Conservation (phyloP, 2,113 vertebrate species). For the Anas platyrhynchos region DNA sequence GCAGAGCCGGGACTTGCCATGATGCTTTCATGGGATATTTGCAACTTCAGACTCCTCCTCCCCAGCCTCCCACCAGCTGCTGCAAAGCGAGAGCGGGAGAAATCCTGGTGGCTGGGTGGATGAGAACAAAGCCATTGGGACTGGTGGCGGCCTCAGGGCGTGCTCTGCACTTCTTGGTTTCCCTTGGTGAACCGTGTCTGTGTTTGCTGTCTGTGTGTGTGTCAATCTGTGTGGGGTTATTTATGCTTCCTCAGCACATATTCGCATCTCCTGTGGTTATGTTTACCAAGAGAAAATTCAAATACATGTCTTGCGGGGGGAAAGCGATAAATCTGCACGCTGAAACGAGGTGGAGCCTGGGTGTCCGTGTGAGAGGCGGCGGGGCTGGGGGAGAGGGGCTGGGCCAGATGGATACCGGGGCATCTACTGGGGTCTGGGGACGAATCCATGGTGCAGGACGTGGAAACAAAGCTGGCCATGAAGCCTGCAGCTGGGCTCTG, state of each 20-base stretch:
- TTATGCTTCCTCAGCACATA: constrained; percentile 64
- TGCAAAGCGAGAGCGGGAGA: constrained; percentile 51
- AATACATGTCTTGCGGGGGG: constrained; percentile 49
- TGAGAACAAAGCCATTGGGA: constrained; percentile 40
- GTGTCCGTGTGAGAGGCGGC: constrained; percentile 21
- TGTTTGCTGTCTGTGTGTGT: constrained; percentile 58
- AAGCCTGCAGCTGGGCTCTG: background rate
- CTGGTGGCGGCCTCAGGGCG: constrained; percentile 63
- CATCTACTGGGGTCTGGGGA: accelerated
- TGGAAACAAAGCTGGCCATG: background rate
- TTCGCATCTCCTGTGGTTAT: constrained; percentile 61
- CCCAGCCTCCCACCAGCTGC: constrained; percentile 60
- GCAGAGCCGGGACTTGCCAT: constrained; percentile 63
- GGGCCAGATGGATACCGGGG: background rate
- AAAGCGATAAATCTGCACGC: constrained; percentile 59
- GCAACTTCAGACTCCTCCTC: constrained; percentile 57
- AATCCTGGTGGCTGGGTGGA: constrained; percentile 27
- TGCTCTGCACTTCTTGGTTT: constrained; percentile 64
- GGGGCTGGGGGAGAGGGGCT: background rate
- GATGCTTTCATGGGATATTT: constrained; percentile 59
- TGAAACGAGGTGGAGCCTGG: constrained; percentile 31
- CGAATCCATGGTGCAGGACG: background rate
- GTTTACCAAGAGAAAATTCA: constrained; percentile 63
- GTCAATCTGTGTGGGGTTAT: constrained; percentile 59
- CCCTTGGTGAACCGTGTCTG: constrained; percentile 62